Percentiles rank a stretch among this genome's conserved stretches.
phyloP scores from a whole-genome alignment of 2,797 vertebrate species.

The Anguilla anguilla region DNA sequence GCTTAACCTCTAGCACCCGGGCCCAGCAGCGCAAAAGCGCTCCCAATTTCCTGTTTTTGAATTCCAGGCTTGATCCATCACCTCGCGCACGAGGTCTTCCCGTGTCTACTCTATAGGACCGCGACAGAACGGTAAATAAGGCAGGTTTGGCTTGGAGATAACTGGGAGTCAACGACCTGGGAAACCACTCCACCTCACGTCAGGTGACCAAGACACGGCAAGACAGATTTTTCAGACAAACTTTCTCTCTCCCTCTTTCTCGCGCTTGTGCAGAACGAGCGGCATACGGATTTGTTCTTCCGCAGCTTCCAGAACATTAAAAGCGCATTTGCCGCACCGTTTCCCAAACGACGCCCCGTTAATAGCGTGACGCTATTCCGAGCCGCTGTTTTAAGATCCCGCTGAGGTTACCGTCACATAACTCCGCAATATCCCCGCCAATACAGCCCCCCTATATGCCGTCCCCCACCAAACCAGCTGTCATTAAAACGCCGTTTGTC shows the following conservation, averaged over 20 bases:
- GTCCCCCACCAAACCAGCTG: neutral
- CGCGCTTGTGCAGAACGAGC: neutral
- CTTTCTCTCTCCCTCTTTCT: neutral
- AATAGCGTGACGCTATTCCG: neutral
- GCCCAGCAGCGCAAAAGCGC: conserved; percentile 25
- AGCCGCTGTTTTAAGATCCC: neutral
- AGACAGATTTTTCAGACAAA: neutral
- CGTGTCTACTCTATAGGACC: conserved; percentile 1
- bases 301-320: neutral
- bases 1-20: conserved; percentile 20
- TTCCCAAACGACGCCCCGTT: neutral
- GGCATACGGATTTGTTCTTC: neutral
- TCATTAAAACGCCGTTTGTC: neutral
- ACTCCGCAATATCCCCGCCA: neutral
- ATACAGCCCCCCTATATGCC: neutral
- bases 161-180: neutral
- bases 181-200: neutral
- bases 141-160: neutral
- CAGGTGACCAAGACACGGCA: neutral
- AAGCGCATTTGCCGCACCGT: neutral
- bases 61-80: conserved; percentile 24
- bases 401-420: neutral
- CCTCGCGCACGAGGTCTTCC: conserved; percentile 23
- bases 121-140: neutral
- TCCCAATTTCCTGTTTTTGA: conserved; percentile 51